phyloP scores from a whole-genome alignment of 2,797 vertebrate genomes.

The Yasuhikotakia modesta region DNA sequence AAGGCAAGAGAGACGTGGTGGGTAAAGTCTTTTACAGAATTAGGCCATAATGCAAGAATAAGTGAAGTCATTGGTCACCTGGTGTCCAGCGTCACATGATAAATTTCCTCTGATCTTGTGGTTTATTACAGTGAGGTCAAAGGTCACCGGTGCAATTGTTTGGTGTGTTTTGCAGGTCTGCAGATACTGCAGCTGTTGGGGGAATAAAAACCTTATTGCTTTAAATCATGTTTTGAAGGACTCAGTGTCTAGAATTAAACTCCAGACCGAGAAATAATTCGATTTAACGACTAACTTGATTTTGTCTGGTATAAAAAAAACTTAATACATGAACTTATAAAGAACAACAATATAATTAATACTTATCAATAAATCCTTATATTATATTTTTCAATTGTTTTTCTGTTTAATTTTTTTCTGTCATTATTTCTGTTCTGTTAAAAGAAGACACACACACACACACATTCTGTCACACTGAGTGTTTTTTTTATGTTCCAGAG shows the following conservation, averaged over 20 bases:
- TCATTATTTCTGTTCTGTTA: too few relatives aligned
- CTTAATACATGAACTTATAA: too few relatives aligned
- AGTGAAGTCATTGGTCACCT: slow-evolving; percentile 8
- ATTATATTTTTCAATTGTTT: too few relatives aligned
- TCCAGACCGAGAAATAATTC: background rate
- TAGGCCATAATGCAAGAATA: slow-evolving; percentile 1
- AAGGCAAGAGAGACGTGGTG: background rate
- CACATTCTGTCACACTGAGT: background rate
- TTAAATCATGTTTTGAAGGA: background rate
- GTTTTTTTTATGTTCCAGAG: slow-evolving; percentile 70
- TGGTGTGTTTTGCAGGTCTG: background rate
- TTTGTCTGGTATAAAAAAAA: background rate
- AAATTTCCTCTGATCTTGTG: background rate
- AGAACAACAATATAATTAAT: too few relatives aligned
- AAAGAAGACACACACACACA: background rate
- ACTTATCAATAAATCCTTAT: too few relatives aligned
- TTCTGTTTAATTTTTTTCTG: too few relatives aligned
- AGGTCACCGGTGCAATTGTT: background rate
- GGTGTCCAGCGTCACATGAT: background rate
- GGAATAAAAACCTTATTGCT: background rate
- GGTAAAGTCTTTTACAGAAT: slow-evolving; percentile 27
- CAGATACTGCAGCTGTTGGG: background rate
- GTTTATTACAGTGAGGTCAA: slow-evolving; percentile 6
- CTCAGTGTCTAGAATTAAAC: background rate
- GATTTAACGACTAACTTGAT: background rate